A percentile compares a stretch with the other conserved stretches of the same genome.
These are phyloP conservation scores for Notiomystis cincta DNA, from an alignment of 2,113 vertebrate species.

Conservation along the genomic window DNA sequence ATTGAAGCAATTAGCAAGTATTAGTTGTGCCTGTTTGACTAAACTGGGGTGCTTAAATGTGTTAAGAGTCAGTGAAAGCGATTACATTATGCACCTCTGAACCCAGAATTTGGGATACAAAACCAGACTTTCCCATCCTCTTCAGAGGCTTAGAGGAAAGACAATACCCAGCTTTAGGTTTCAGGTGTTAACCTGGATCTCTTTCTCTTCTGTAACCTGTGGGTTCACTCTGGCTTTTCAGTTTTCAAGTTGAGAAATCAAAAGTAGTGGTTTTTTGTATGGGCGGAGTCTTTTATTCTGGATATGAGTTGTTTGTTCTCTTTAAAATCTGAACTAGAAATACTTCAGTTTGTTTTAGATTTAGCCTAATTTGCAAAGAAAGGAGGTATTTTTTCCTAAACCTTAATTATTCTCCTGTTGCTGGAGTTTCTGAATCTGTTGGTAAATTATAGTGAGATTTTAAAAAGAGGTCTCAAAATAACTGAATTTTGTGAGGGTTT, in stretches of 20 bases:
- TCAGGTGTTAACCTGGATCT: neutral
- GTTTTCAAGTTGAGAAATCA: neutral
- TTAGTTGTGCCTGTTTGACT: neutral
- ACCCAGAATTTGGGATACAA: neutral
- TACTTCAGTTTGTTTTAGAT: neutral
- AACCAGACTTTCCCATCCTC: neutral
- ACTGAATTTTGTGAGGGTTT: neutral
- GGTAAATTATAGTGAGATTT: neutral
- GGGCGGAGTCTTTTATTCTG: neutral
- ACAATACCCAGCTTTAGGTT: rapidly evolving
- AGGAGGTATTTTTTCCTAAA: neutral
- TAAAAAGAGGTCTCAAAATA: neutral
- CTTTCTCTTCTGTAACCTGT: neutral
- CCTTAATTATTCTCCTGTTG: neutral
- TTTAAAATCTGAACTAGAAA: neutral
- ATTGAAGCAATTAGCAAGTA: neutral
- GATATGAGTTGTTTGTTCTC: neutral
- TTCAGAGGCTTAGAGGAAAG: neutral
- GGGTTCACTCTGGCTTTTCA: neutral
- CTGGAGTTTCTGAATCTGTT: neutral
- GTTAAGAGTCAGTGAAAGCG: neutral
- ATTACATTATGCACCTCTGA: neutral
- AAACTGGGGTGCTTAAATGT: neutral
- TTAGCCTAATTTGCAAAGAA: neutral
- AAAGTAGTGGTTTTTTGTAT: neutral